Base-by-base conservation (phyloP, 2,888 invertebrate genomes). In the Odontomyia ornata region DNA sequence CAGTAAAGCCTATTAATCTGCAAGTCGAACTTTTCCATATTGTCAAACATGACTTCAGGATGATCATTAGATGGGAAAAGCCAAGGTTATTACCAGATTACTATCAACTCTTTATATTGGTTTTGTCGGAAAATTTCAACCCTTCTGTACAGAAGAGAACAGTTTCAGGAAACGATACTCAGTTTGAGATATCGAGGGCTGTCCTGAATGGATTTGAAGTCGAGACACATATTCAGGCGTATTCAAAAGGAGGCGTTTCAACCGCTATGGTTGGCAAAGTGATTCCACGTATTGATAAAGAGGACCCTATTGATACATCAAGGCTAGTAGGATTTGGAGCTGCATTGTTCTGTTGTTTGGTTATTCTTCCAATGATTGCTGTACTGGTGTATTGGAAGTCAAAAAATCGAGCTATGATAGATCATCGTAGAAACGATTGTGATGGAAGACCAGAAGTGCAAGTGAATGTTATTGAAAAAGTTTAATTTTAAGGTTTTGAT, bases 241-340 rank as follows among this genome's bases (percentile, higher is more conserved):
- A 46, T 46, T 47, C 69, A 0, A 69, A 69, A 47, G 69, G 69
- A 9, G 69, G 69, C 1, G 21, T 30, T 11, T 21, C 69, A 13
- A 69, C 46, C 1, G 47, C 69, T 1, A 60, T 60, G 60, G 7
- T 60, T 60, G 25, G 60, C 11, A 25, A 60, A 25, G 11, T 18
- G 7, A 60, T 60, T 23, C 60, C 60, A 7, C 60, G 25, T 23
- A 18, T 60, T 60, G 13, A 21, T 0, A 13, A 60, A 0, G 25
- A 60, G 2, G 21, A 11, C 15, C 2, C 11, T 7, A 21, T 11
- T 15, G 60, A 60, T 25, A 25, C 23, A 23, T 7, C 23, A 13
- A 21, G 25, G 23, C 23, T 21, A 13, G 7, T 60, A 23, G 21
- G 9, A 13, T 60, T 60, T 15, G 60, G 60, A 11, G 21, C 15